phyloP scores from a whole-genome alignment of 2,797 vertebrate genomes.

The Oryzias sinensis region DNA sequence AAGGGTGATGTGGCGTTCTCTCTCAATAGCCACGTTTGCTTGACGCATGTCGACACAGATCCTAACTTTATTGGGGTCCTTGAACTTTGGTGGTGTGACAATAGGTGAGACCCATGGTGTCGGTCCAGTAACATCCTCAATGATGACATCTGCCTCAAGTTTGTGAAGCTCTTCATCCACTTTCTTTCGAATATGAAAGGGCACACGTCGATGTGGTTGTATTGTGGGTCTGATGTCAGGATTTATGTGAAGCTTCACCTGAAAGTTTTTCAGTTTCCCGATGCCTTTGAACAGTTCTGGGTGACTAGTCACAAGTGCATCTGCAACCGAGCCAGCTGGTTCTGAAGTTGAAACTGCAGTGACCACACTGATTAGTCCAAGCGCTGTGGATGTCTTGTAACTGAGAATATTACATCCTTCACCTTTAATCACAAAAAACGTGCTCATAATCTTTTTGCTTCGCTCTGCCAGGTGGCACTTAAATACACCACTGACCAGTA shows the following conservation, averaged over 20 bases:
- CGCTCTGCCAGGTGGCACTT: background rate
- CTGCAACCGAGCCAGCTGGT: background rate
- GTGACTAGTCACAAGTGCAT: constrained; percentile 10
- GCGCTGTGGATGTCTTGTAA: background rate
- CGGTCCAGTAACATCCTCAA: constrained; percentile 21
- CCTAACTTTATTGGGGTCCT: constrained; percentile 21
- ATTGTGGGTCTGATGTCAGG: constrained; percentile 5
- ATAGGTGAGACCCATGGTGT: constrained; percentile 30
- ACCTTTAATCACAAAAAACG: background rate
- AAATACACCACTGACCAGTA: background rate
- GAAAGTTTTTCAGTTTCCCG: constrained; percentile 20
- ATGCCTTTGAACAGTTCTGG: constrained; percentile 18
- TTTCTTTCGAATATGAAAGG: constrained; percentile 24
- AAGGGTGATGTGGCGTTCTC: constrained; percentile 16
- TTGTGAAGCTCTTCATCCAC: constrained; percentile 21
- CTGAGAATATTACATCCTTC: background rate
- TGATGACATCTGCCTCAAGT: constrained; percentile 18
- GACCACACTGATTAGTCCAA: background rate
- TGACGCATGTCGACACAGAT: constrained; percentile 33
- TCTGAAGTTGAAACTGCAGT: background rate
- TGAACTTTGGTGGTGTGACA: constrained; percentile 21
- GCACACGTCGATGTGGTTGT: constrained; percentile 19
- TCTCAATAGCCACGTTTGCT: constrained; percentile 25
- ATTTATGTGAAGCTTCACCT: constrained; percentile 30
- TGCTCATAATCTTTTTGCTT: background rate